These are phyloP conservation scores for Pseudococcus jackbeardsleyi DNA, from an alignment of 2,888 invertebrate species.

Conservation along the genomic window DNA sequence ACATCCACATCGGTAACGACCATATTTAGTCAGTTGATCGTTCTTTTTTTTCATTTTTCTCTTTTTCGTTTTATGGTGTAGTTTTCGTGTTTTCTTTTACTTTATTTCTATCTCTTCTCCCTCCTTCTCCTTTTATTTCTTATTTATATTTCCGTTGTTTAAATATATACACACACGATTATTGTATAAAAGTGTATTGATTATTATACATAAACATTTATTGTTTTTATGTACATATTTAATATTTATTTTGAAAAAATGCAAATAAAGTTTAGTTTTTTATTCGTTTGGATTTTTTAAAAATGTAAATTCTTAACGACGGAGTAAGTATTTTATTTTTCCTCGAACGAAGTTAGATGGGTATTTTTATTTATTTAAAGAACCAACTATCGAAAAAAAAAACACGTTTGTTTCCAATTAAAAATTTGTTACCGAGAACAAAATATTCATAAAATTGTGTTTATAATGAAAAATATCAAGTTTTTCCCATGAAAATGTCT, in stretches of 20 bases:
- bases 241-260: slow-evolving; percentile 37
- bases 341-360: no score
- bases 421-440: no score
- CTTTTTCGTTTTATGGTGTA: slow-evolving; percentile 29
- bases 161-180: slow-evolving; percentile 11
- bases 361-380: no score
- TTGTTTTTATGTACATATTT: slow-evolving; percentile 39
- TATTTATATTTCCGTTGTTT: slow-evolving; percentile 32
- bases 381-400: no score
- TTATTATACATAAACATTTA: slow-evolving; percentile 43
- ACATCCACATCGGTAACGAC: background rate
- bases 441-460: no score
- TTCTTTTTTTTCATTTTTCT: background rate
- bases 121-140: background rate
- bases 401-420: no score
- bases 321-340: no score
- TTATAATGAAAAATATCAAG: no score
- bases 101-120: background rate
- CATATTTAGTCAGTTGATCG: slow-evolving; percentile 38
- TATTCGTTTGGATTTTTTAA: background rate
- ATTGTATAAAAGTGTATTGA: slow-evolving; percentile 44
- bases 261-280: slow-evolving; percentile 52
- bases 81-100: slow-evolving; percentile 4
- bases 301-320: no score
- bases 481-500: no score